Evolutionary conservation across 2,113 vertebrate species (phyloP).

Genomic region (Cochlearius cochlearius): DNA sequence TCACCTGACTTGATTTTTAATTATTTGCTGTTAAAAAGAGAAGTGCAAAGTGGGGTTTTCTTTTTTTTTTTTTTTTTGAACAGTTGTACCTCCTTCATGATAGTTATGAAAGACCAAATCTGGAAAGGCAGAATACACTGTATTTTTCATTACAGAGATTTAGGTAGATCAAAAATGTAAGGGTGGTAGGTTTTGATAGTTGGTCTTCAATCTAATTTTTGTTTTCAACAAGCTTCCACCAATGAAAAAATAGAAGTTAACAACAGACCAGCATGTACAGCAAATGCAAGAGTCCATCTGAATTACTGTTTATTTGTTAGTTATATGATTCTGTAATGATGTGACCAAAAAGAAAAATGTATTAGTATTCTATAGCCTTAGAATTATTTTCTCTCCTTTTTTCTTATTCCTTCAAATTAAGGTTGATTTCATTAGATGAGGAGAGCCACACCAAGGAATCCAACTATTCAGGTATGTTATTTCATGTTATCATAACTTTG

Average conservation of each 20-base stretch:
- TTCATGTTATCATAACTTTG: not conserved
- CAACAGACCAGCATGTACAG: not conserved
- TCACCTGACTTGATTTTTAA: not conserved
- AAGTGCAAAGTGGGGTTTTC: not conserved
- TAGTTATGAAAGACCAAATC: not conserved
- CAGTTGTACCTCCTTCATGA: not conserved
- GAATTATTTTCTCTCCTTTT: not conserved
- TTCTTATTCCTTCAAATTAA: slow-evolving; percentile 62
- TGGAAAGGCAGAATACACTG: not conserved
- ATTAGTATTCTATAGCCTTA: not conserved
- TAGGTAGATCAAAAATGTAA: not conserved
- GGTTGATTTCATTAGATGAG: slow-evolving; percentile 87
- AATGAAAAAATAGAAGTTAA: not conserved
- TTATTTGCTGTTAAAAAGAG: not conserved
- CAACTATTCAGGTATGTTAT: slow-evolving; percentile 74
- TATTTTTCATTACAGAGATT: not conserved
- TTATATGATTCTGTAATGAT: not conserved
- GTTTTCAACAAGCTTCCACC: not conserved
- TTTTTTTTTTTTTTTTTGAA: not conserved
- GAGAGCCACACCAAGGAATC: slow-evolving; percentile 74
- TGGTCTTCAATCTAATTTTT: not conserved
- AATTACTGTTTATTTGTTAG: not conserved
- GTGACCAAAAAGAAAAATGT: not conserved
- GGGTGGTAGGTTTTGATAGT: not conserved
- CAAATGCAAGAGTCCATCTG: not conserved